These are phyloP conservation scores for Lemur catta DNA, from an alignment of 2,797 vertebrate genomes.

Conservation along the genomic window DNA sequence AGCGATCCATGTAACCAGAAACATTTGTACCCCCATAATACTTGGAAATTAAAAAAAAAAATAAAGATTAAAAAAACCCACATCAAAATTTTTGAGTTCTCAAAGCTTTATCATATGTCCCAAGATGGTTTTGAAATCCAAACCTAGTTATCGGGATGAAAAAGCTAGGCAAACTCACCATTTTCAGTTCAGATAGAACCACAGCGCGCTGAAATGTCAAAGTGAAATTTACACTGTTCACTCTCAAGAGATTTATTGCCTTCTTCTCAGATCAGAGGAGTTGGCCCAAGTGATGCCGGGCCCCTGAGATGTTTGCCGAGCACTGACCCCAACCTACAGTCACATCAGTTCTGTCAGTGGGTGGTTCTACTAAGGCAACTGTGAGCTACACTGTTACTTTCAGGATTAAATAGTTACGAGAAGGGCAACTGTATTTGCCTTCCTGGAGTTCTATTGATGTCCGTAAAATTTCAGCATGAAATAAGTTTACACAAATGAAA, in stretches of 20 bases:
- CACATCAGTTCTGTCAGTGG: not conserved
- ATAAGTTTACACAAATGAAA: not conserved
- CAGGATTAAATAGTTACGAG: not conserved
- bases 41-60: too few species aligned
- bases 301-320: not conserved
- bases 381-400: not conserved
- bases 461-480: slow-evolving; percentile 23
- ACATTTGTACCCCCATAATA: too few species aligned
- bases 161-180: not conserved
- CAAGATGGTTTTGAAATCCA: slow-evolving; percentile 12
- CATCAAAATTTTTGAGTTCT: not conserved
- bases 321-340: not conserved
- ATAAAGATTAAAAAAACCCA: not conserved
- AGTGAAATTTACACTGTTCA: not conserved
- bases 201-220: not conserved
- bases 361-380: not conserved
- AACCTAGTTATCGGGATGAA: not conserved
- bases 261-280: not conserved
- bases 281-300: not conserved
- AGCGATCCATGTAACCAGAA: too few species aligned
- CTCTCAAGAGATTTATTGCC: not conserved
- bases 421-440: not conserved
- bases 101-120: not conserved
- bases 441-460: not conserved
- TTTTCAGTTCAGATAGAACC: not conserved